A percentile compares a stretch with the other conserved stretches of the same genome.
These are phyloP conservation scores for Lateolabrax maculatus DNA, from an alignment of 2,797 vertebrate species.

Conservation along the genomic window DNA sequence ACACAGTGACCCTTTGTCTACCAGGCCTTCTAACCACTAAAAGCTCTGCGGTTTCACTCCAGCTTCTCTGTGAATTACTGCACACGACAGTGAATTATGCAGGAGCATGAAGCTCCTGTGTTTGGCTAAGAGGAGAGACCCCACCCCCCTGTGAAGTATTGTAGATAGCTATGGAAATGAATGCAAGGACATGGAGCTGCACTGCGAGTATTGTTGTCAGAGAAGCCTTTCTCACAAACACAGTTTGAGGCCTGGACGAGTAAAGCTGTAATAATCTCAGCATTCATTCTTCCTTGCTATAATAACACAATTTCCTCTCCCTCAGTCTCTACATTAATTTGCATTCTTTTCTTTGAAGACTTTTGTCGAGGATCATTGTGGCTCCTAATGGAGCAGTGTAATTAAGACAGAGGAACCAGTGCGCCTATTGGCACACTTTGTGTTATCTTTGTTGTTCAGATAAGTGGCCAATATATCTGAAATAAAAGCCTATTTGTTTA, in stretches of 20 bases:
- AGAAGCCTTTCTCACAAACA: conserved; percentile 41
- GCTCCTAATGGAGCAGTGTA: conserved; percentile 57
- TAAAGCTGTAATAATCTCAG: conserved; percentile 54
- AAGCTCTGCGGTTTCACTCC: conserved; percentile 47
- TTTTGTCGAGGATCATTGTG: conserved; percentile 45
- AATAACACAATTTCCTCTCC: conserved; percentile 37
- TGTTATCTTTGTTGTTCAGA: conserved; percentile 53
- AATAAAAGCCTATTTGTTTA: conserved; percentile 49
- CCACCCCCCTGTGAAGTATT: conserved; percentile 44
- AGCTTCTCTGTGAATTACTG: conserved; percentile 56
- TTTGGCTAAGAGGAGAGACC: conserved; percentile 48
- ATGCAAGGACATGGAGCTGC: conserved; percentile 68
- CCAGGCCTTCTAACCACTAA: conserved; percentile 30
- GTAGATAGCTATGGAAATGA: conserved; percentile 61
- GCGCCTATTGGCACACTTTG: conserved; percentile 12
- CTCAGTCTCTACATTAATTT: conserved; percentile 49
- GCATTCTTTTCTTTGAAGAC: conserved; percentile 40
- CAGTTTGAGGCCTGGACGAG: conserved; percentile 45
- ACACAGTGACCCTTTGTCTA: conserved; percentile 47
- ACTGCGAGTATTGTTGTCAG: conserved; percentile 21
- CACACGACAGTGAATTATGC: conserved; percentile 65
- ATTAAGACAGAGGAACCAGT: conserved; percentile 57
- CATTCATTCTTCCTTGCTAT: conserved; percentile 27
- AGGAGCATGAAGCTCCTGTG: conserved; percentile 67
- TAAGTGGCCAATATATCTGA: conserved; percentile 46